Evolutionary conservation across 2,113 vertebrate genomes (phyloP).

Genomic region (Elanoides forficatus): DNA sequence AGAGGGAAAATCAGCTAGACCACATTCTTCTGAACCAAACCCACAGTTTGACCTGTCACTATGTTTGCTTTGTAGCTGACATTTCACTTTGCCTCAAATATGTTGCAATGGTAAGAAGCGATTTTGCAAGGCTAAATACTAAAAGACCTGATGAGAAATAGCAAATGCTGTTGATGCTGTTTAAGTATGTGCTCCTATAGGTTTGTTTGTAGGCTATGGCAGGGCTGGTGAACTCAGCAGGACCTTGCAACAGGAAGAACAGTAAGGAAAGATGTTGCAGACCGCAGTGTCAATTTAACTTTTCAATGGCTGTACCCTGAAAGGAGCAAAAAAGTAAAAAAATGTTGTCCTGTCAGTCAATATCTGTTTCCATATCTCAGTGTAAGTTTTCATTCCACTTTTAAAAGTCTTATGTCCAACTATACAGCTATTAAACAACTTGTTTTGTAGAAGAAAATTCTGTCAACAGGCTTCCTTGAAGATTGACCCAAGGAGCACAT

Average conservation of each 20-base stretch:
- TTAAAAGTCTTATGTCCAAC: neutral
- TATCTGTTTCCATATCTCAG: neutral
- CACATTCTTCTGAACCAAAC: neutral
- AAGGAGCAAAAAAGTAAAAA: neutral
- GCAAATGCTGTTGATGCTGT: neutral
- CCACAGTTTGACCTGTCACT: accelerated
- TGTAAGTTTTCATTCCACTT: neutral
- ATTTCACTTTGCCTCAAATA: neutral
- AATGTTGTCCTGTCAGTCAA: neutral
- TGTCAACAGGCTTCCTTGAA: neutral
- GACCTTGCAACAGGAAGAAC: neutral
- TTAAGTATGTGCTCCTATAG: neutral
- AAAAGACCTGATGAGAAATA: neutral
- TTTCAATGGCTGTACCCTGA: neutral
- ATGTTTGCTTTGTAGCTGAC: neutral
- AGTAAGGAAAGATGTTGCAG: neutral
- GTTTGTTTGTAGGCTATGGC: neutral
- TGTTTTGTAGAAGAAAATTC: neutral
- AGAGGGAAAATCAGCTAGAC: neutral
- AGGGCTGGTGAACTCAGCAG: neutral
- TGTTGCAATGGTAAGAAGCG: neutral
- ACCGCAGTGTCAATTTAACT: neutral
- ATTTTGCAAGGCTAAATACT: neutral
- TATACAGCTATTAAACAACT: neutral
- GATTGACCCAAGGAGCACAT: neutral